Percentiles rank a stretch among this genome's conserved stretches.
Conservation (phyloP, 2,888 invertebrate species). For the Augochlorella aurata region DNA sequence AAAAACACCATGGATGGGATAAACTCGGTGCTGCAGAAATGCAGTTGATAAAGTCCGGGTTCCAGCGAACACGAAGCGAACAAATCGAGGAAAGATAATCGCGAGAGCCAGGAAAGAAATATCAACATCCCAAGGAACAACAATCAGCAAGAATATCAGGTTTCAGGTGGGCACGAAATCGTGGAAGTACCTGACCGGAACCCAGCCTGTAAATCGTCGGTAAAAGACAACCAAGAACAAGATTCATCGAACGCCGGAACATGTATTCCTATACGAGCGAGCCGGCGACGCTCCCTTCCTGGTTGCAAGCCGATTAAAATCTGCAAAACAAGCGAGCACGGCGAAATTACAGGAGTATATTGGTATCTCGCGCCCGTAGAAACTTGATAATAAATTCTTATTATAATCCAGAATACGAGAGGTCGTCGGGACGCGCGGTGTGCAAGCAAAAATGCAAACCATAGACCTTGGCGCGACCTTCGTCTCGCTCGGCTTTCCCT, state of each 20-base stretch:
- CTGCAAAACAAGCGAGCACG: conserved; percentile 9
- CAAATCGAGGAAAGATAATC: background rate
- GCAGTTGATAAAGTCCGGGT: background rate
- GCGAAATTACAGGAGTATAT: conserved; percentile 29
- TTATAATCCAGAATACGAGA: conserved; percentile 20
- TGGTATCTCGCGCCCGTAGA: background rate
- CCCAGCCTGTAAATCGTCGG: background rate
- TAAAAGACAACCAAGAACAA: background rate
- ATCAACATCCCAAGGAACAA: background rate
- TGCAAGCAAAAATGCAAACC: conserved; percentile 38
- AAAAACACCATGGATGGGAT: no score
- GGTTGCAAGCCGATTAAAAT: background rate
- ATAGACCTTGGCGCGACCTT: conserved; percentile 62
- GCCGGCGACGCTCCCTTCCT: background rate
- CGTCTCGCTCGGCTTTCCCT: conserved; percentile 51
- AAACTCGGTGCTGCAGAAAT: no score
- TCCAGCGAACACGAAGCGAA: no score
- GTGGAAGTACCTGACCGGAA: background rate
- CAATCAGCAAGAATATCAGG: background rate
- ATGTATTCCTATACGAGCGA: no score
- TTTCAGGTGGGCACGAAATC: background rate
- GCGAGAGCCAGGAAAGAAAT: background rate
- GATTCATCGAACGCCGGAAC: background rate
- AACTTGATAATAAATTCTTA: conserved; percentile 37
- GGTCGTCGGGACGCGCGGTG: background rate